These are phyloP conservation scores for Callaeas wilsoni DNA, from an alignment of 2,113 vertebrate species.

Conservation along the genomic window DNA sequence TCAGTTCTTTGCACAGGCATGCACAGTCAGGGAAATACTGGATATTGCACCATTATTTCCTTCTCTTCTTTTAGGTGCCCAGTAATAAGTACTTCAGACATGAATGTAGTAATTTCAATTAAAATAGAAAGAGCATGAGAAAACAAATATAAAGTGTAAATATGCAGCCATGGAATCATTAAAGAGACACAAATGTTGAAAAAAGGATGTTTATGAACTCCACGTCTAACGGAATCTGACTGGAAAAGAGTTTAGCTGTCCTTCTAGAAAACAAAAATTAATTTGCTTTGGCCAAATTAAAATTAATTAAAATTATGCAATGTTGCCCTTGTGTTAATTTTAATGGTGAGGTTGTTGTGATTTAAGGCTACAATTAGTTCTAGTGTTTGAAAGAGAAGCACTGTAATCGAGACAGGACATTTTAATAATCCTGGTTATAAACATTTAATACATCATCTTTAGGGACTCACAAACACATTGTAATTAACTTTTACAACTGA, in stretches of 20 bases:
- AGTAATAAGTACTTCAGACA: not conserved
- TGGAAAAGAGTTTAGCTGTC: slow-evolving; percentile 71
- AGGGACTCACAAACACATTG: slow-evolving; percentile 92
- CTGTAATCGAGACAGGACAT: slow-evolving; percentile 90
- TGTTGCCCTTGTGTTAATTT: slow-evolving; percentile 85
- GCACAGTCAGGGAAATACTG: not conserved
- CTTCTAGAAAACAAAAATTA: slow-evolving; percentile 84
- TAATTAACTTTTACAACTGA: slow-evolving; percentile 96
- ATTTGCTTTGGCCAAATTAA: slow-evolving; percentile 86
- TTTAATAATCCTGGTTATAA: slow-evolving; percentile 96
- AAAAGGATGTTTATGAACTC: slow-evolving; percentile 66
- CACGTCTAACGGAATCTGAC: not conserved
- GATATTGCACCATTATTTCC: not conserved
- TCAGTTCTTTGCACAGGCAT: not conserved
- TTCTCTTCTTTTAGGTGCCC: not conserved
- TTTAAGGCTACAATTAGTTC: slow-evolving; percentile 88
- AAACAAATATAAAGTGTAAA: slow-evolving; percentile 25
- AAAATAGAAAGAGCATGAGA: slow-evolving; percentile 10
- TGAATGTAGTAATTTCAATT: not conserved
- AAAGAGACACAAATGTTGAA: slow-evolving; percentile 26
- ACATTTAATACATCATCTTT: slow-evolving; percentile 93
- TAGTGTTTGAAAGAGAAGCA: slow-evolving; percentile 85
- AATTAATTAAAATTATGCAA: slow-evolving; percentile 88
- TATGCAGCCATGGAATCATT: not conserved
- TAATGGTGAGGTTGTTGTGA: slow-evolving; percentile 82